Evolutionary conservation across 2,888 invertebrate genomes (phyloP), one percentile per base, ranked within the genome.

Genomic region (Venustoraphidia nigricollis): DNA sequence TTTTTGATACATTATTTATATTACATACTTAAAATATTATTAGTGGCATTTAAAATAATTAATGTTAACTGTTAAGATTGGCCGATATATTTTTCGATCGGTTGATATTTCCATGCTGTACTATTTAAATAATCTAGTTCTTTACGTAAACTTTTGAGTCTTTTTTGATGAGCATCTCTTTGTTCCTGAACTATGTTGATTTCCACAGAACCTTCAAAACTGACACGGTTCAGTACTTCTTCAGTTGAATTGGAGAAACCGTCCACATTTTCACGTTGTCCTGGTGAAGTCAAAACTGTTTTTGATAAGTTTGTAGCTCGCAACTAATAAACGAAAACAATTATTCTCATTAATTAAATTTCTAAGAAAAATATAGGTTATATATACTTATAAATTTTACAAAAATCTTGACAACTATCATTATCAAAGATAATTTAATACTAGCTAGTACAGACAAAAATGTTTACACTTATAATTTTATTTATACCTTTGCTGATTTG

Each of bases 51-150:
- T 17, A 17, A 17, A 17, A 17, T 17, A 17, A 17, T 17, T 17
- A 42, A 42, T 2, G 14, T n/a, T n/a, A n/a, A 42, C 9, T 42
- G 14, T 13, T 42, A 47, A 42, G 35, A 43, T 42, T 59, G 59
- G 17, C 60, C 59, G 41, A 60, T 57, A 39, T 53, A 58, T 17
- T 58, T 58, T 45, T 62, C 61, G 46, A 60, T 58, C 4, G 60
- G 56, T 36, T 56, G 56, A 52, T 60, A 61, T 46, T 58, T 59
- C 62, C 62, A 63, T 40, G 60, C 57, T 13, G 62, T 61, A 38
- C 56, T 57, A 41, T 58, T 55, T 14, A 62, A 48, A 47, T 60
- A 59, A 38, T 62, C 60, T 27, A 62, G 51, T 50, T 62, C 58
- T 52, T 61, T 62, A 10, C 60, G 54, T 11, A 63, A 49, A 14